Conservation (phyloP, 2,113 vertebrate genomes). For the Ochotona princeps region DNA sequence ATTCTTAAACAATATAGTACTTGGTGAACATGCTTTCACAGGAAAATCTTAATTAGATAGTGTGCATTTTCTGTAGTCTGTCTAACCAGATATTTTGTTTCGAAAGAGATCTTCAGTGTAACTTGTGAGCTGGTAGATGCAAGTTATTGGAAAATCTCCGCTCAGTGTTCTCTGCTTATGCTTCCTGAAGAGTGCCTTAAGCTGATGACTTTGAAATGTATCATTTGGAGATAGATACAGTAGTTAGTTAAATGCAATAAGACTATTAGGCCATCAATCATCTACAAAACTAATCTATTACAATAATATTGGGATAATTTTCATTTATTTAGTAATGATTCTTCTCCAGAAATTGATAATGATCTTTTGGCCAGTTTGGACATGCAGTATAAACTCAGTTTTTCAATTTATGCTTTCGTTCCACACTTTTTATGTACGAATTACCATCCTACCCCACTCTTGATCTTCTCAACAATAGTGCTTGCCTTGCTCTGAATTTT, state of each 20-base stretch:
- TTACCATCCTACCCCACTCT: not conserved
- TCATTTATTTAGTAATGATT: not conserved
- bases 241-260: not conserved
- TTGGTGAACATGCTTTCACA: rapidly evolving
- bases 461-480: not conserved
- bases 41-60: constrained; percentile 58
- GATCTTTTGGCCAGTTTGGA: not conserved
- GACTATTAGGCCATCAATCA: not conserved
- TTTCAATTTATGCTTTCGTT: not conserved
- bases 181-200: not conserved
- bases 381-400: not conserved
- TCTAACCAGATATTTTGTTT: not conserved
- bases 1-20: constrained; percentile 48
- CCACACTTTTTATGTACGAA: not conserved
- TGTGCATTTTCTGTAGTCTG: not conserved
- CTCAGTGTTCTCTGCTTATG: not conserved
- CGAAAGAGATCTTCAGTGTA: not conserved
- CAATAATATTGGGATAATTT: not conserved
- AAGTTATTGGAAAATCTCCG: not conserved
- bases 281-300: not conserved
- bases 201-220: not conserved
- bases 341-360: not conserved
- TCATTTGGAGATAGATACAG: not conserved
- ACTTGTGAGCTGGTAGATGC: not conserved
- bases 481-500: not conserved